A percentile compares a stretch with the other conserved stretches of the same genome.
Evolutionary conservation across 2,113 vertebrate species (phyloP).

Genomic region (Xerus inauris): DNA sequence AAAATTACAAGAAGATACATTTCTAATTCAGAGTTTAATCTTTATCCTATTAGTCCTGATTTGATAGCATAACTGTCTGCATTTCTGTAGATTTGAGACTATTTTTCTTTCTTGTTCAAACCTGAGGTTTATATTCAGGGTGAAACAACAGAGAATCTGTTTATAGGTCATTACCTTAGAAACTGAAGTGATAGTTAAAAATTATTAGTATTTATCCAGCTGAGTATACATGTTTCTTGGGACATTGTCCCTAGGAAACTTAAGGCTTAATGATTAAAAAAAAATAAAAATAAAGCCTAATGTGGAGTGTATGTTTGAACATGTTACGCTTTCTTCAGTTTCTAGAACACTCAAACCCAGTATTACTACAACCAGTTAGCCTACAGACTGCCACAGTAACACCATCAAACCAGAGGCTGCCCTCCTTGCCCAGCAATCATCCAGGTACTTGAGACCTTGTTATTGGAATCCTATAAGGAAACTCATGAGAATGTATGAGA

Average conservation of each 20-base stretch:
- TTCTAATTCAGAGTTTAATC: not conserved
- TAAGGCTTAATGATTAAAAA: conserved; percentile 12
- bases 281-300: not conserved
- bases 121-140: not conserved
- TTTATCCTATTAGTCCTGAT: not conserved
- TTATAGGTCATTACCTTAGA: conserved; percentile 35
- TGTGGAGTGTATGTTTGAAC: conserved; percentile 15
- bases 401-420: conserved; percentile 43
- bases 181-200: conserved; percentile 35
- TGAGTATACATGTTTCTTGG: not conserved
- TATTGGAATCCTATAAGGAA: not conserved
- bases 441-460: conserved; percentile 64
- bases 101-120: not conserved
- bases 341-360: conserved; percentile 71
- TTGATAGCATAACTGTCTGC: not conserved
- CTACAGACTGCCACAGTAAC: conserved; percentile 56
- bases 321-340: conserved; percentile 74
- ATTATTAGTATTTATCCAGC: not conserved
- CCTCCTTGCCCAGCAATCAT: conserved; percentile 60
- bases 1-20: not conserved
- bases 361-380: conserved; percentile 82
- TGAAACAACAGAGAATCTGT: conserved; percentile 4
- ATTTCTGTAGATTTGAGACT: not conserved
- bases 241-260: conserved; percentile 17
- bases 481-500: not conserved